A percentile compares a stretch with the other conserved stretches of the same genome.
Conservation (phyloP, 2,888 invertebrate species). For the Euplagia quadripunctaria region DNA sequence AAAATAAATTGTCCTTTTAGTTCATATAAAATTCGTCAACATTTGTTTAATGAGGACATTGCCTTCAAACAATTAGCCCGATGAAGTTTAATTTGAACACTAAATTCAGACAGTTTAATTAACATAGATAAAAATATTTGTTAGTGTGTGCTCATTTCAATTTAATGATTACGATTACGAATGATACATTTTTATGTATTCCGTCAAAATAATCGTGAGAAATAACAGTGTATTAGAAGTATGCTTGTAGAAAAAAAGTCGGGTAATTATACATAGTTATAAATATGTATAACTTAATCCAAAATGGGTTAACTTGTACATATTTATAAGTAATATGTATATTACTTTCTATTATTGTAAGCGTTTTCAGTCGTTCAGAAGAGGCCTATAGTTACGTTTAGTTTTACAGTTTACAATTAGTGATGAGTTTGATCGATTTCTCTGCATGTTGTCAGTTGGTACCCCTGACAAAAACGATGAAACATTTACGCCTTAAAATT, state of each 20-base stretch:
- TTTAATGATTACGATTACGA: constrained; percentile 1
- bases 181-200: constrained; percentile 1
- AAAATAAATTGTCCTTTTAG: too few species aligned
- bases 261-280: background rate
- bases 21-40: background rate
- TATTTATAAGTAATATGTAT: background rate
- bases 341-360: background rate
- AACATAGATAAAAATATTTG: constrained; percentile 19
- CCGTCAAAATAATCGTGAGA: constrained; percentile 5
- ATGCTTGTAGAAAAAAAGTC: background rate
- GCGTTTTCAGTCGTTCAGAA: background rate
- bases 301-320: background rate
- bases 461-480: too few species aligned
- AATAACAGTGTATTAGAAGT: background rate
- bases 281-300: background rate
- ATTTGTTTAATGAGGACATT: constrained; percentile 13
- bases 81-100: constrained; percentile 24
- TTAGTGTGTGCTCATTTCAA: constrained; percentile 3
- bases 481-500: too few species aligned
- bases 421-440: too few species aligned
- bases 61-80: constrained; percentile 19
- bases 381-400: background rate
- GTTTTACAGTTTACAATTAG: background rate
- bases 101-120: constrained; percentile 12
- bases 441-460: too few species aligned